Percentiles rank a stretch among this genome's conserved stretches.
phyloP scores from a whole-genome alignment of 2,113 vertebrate genomes.

The Neotragus pygmaeus region DNA sequence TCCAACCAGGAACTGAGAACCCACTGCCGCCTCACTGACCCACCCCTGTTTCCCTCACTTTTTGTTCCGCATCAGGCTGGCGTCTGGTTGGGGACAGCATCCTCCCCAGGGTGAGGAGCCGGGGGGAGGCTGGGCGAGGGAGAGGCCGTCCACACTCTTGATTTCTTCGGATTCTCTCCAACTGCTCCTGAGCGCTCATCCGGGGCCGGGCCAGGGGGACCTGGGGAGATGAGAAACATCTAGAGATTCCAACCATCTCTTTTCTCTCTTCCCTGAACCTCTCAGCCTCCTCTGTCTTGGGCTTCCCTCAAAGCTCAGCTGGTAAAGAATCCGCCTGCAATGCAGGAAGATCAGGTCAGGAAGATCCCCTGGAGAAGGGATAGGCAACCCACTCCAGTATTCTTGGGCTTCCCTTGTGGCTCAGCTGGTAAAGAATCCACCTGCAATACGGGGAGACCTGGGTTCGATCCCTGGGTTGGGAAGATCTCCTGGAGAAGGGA shows the following conservation, averaged over 20 bases:
- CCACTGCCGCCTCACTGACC: accelerated
- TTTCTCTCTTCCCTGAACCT: background rate
- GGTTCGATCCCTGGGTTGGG: background rate
- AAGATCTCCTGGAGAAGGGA: background rate
- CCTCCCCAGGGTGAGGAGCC: constrained; percentile 35
- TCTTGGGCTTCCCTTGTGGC: background rate
- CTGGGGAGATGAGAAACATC: background rate
- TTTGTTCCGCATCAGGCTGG: constrained; percentile 37
- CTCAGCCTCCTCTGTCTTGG: background rate
- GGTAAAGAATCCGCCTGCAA: background rate
- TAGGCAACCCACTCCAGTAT: background rate
- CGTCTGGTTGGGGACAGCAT: constrained; percentile 1
- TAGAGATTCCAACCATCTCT: background rate
- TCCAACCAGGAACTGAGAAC: background rate
- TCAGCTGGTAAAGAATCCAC: background rate
- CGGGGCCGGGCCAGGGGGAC: constrained; percentile 26
- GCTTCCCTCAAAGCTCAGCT: background rate
- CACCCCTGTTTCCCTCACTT: constrained; percentile 12
- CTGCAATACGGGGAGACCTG: background rate
- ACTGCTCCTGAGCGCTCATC: constrained; percentile 80
- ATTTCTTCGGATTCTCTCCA: constrained; percentile 77
- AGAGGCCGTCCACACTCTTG: constrained; percentile 68
- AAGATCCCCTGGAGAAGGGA: background rate
- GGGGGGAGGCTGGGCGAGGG: background rate
- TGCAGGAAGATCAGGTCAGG: background rate